phyloP scores from a whole-genome alignment of 2,888 invertebrate genomes.

The Agrotis segetum region DNA sequence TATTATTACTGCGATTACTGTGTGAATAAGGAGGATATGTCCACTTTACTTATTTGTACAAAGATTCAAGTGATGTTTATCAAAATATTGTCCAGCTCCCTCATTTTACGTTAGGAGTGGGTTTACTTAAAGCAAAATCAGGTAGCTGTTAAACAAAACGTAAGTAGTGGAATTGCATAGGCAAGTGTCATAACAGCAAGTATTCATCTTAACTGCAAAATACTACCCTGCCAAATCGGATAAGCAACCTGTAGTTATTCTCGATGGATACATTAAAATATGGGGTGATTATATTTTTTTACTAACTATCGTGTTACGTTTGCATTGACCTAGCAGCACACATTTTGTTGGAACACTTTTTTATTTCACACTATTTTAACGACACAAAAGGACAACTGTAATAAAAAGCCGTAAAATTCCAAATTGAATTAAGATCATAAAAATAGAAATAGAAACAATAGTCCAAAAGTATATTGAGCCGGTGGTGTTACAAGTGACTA shows the following conservation, averaged over 20 bases:
- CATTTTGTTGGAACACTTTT: not conserved
- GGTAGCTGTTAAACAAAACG: not conserved
- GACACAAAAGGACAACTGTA: slow-evolving; percentile 46
- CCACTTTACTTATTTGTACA: slow-evolving; percentile 40
- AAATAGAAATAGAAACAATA: slow-evolving; percentile 53
- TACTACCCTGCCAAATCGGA: not conserved
- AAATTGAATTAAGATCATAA: slow-evolving; percentile 47
- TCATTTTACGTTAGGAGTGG: slow-evolving; percentile 17
- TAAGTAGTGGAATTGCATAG: not conserved
- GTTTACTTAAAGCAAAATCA: slow-evolving; percentile 2
- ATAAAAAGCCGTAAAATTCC: slow-evolving; percentile 44
- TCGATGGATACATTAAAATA: not conserved
- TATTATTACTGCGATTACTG: slow-evolving; percentile 30
- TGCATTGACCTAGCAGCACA: not conserved
- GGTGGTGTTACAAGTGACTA: slow-evolving; percentile 67
- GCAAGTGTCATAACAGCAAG: not conserved
- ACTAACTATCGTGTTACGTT: no score
- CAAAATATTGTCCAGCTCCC: slow-evolving; percentile 33
- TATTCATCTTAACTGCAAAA: not conserved
- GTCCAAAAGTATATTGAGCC: slow-evolving; percentile 50
- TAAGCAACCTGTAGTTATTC: not conserved
- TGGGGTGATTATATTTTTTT: no score
- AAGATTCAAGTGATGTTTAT: slow-evolving; percentile 28
- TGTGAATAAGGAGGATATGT: slow-evolving; percentile 38
- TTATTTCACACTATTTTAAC: no score